Evolutionary conservation across 2,888 invertebrate genomes (phyloP), one percentile per base, ranked within the genome.

Genomic region (Ganaspis brasiliensis): DNA sequence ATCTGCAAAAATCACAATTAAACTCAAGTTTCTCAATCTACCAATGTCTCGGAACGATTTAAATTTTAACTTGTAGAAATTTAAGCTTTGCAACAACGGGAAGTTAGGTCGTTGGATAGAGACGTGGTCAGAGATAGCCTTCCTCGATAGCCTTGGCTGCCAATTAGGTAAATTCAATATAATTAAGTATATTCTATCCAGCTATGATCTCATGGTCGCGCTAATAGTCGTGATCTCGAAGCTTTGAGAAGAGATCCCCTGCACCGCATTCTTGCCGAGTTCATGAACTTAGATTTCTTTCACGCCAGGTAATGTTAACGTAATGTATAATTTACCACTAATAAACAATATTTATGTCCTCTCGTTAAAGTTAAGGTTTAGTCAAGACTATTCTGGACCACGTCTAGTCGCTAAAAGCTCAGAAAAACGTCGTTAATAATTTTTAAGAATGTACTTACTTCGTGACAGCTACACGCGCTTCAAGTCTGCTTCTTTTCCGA

Each of bases 81-180:
- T n/a, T n/a, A n/a, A n/a, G n/a, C 83, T 81, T 80, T 61, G 59
- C 71, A 71, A 21, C 26, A 72, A 26, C 24, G 40, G 24, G 45
- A 45, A 61, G 31, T 24, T 52, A 40, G 61, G 70, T 74, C 73
- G 40, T 56, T 71, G 76, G 77, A 83, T 84, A 83, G 81, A 84
- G 84, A 83, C 83, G 79, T 81, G 82, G 75, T 73, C 76, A 78
- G 81, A 82, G 76, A 73, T 71, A 71, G 72, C 35, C 57, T 73
- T 59, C 14, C 57, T 10, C 70, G 79, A 76, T 73, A 56, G 75
- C 72, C 45, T 26, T 71, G 71, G 74, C 37, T 73, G 59, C 73
- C 87, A 87, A 87, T 87, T 86, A 86, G 85, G 85, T 84, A 84
- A 87, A 86, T 85, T 85, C 86, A 83, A 87, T 87, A 87, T 87